phyloP scores from a whole-genome alignment of 2,888 invertebrate genomes.

The Acheta domesticus region DNA sequence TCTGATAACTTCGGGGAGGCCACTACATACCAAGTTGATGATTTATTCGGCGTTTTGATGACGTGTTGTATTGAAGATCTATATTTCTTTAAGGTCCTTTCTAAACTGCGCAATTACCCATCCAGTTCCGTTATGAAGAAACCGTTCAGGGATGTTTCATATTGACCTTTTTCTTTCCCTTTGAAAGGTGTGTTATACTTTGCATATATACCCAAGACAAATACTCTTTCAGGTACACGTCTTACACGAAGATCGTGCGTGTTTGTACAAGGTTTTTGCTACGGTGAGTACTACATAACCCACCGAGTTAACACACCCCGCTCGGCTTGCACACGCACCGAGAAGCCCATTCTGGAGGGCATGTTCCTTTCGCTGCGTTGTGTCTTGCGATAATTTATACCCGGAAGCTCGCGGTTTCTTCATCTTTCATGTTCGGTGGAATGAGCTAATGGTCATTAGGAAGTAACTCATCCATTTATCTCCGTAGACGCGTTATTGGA shows the following conservation, averaged over 20 bases:
- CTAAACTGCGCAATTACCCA: too few species aligned
- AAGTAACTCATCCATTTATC: conserved; percentile 18
- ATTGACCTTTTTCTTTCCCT: neutral
- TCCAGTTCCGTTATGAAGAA: too few species aligned
- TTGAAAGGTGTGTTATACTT: neutral
- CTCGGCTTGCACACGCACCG: neutral
- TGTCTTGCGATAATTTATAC: neutral
- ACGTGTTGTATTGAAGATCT: too few species aligned
- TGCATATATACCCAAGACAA: neutral
- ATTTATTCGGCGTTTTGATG: too few species aligned
- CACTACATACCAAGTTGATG: too few species aligned
- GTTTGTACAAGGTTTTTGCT: neutral
- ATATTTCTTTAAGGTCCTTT: too few species aligned
- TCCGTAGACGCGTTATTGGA: neutral
- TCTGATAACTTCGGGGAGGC: too few species aligned
- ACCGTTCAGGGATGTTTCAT: neutral
- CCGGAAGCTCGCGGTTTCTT: neutral
- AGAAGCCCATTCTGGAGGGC: neutral
- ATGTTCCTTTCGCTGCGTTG: neutral
- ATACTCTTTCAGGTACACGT: neutral
- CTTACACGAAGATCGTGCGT: neutral
- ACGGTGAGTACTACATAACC: neutral
- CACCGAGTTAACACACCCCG: neutral
- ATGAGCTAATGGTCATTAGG: conserved; percentile 10
- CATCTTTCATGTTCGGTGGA: neutral